Base-by-base conservation (phyloP, 2,797 vertebrate genomes). In the Tokudaia tokunoshimensis region DNA sequence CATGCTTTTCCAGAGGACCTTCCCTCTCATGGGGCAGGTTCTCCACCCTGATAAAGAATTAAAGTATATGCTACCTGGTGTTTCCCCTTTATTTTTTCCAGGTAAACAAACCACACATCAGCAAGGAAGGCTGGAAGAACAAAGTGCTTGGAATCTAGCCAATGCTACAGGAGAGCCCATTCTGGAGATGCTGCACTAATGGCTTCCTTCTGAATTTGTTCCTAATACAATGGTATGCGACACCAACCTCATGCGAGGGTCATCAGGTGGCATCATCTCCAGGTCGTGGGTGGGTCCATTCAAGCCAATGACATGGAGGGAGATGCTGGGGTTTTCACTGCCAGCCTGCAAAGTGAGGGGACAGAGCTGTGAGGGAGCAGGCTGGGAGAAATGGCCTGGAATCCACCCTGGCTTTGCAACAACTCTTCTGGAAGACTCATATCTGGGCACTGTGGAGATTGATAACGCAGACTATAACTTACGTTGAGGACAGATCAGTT, bases 221-320 rank as follows among this genome's bases (percentile, higher is more conserved):
- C 0, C 1, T 22, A 1, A 47, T 0, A 0, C 3, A 7, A 31
- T 0, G 17, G 24, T 8, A 9, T 2, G 10, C 26, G 50, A 34
- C 5, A 97, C 99, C 96, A 98, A 99, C 99, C 99, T 99, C 98
- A 99, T 99, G 50, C 99, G 99, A 10, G 99, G 99, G 97, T 99
- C 99, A 0, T 99, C 99, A 0, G 99, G 99, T 9, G 99, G 99
- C 97, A 98, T 99, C 99, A 99, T 99, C 98, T 99, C 99, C 96
- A 99, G 98, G 0, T 99, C 99, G 96, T 99, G 99, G 70, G 99
- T 98, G 59, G 99, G 99, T 29, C 99, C 99, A 0, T 99, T 99
- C 96, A 99, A 98, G 97, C 99, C 99, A 87, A 99, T 99, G 94
- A 99, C 99, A 3, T 99, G 99, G 97, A 99, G 98, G 95, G 99